Conservation (phyloP, 2,888 invertebrate species). For the Arenicola marina region DNA sequence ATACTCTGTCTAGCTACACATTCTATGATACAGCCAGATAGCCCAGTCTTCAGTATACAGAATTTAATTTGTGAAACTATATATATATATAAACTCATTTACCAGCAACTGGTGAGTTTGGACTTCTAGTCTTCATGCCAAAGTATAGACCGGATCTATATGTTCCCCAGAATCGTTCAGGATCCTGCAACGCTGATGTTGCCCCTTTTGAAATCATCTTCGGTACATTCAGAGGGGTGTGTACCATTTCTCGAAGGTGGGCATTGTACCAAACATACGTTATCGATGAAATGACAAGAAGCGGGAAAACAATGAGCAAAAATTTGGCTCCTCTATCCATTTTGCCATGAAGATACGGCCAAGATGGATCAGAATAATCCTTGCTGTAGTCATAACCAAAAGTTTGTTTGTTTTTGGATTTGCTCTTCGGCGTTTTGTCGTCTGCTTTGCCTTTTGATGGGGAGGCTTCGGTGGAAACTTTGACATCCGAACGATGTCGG, state of each 20-base stretch:
- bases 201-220: constrained; percentile 16
- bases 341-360: constrained; percentile 24
- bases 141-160: constrained; percentile 67
- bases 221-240: constrained; percentile 28
- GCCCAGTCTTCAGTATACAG: too few species aligned
- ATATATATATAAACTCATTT: neutral
- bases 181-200: constrained; percentile 25
- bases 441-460: too few species aligned
- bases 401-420: neutral
- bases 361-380: constrained; percentile 21
- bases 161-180: constrained; percentile 76
- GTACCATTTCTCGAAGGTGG: constrained; percentile 21
- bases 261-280: constrained; percentile 22
- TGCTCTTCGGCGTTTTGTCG: too few species aligned
- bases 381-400: constrained; percentile 22
- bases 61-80: neutral
- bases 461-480: too few species aligned
- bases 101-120: constrained; percentile 72
- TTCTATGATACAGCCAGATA: too few species aligned
- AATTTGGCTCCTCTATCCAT: constrained; percentile 23
- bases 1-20: too few species aligned
- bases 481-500: too few species aligned
- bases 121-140: constrained; percentile 82
- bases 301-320: constrained; percentile 17
- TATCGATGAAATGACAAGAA: constrained; percentile 11